Evolutionary conservation across 2,797 vertebrate species (phyloP), one percentile per base, ranked within the genome.

Genomic region (Cercopithecus petaurista): DNA sequence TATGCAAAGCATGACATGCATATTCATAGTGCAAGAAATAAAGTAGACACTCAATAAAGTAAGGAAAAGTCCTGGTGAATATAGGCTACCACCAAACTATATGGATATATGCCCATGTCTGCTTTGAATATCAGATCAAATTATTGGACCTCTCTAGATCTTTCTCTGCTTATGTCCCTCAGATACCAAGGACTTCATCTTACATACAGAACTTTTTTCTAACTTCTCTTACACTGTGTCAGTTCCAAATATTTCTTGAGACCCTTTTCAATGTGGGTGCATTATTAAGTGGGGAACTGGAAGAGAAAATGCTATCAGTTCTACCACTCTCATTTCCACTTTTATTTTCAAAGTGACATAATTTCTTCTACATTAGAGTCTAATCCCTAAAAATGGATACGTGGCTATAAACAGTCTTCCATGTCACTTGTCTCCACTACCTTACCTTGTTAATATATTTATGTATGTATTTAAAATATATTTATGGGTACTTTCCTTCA

Each of bases 391-490:
- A 85, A 72, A 70, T 21, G 30, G n/a, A n/a, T 76, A 39, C 24
- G n/a, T 19, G 61, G 33, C 50, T 43, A 14, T 48, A n/a, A 21
- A 46, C 7, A 43, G 52, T 41, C 39, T 85, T 57, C 12, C 22
- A 7, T 8, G 30, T 30, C 39, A 57, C 4, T 79, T 39, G 11
- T 83, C 50, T 73, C 41, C 59, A 89, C 52, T 59, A 57, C 6
- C 39, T 72, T 61, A 76, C 7, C 43, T 30, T 83, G 46, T 46
- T 55, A 50, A 61, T 70, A 24, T 46, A 80, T 48, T 83, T 59
- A 52, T 84, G 6, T 90, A 26, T 72, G 50, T 57, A 55, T 43
- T 77, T 92, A 85, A 92, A 79, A 90, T 57, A 30, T 46, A 77
- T 59, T 61, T 87, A 64, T 33, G 1, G 11, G 7, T 12, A 11